Base-by-base conservation (phyloP, 2,888 invertebrate genomes). In the Macrophya annulata region DNA sequence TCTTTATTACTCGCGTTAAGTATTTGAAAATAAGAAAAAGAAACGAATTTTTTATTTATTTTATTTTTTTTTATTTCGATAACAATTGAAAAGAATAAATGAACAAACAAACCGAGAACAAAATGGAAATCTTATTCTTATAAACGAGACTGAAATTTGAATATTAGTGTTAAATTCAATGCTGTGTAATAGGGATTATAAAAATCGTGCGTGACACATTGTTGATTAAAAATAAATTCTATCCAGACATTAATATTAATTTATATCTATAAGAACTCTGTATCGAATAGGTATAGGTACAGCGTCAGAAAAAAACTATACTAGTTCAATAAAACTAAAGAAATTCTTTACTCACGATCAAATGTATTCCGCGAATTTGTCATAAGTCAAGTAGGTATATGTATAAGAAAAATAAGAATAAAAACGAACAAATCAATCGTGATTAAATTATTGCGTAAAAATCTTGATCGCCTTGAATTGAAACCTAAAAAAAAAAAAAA, bases 201-300 rank as follows among this genome's bases (percentile, higher is more conserved):
- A 40, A 71, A 37, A 71, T 71, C 17, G 71, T 21, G 72, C 10
- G 21, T 72, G 72, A 72, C 40, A 74, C 12, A 45, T 74, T 45
- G 4, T 45, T n/a, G 45, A 40, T 74, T 21, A 31, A 74, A 45
- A 45, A 45, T 21, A 10, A 31, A 74, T 74, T 74, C 72, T 15
- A 74, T 74, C 74, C 43, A 45, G 74, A 43, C 74, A 74, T 74
- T 12, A 74, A 74, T 74, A 74, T 74, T 74, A 74, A 74, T 74
- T 48, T 48, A 40, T 48, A 40, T 48, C 37, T 21, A 43, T 21
- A 43, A 48, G 3, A 43, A 74, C 74, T 45, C 48, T 31, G 31
- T 31, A 15, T 21, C 21, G 17, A 37, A n/a, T 31, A 17, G 17
- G 5, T n/a, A 37, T 4, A 37, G n/a, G n/a, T n/a, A n/a, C n/a